Conservation (phyloP, 2,113 vertebrate genomes). For the Crotalus horridus region DNA sequence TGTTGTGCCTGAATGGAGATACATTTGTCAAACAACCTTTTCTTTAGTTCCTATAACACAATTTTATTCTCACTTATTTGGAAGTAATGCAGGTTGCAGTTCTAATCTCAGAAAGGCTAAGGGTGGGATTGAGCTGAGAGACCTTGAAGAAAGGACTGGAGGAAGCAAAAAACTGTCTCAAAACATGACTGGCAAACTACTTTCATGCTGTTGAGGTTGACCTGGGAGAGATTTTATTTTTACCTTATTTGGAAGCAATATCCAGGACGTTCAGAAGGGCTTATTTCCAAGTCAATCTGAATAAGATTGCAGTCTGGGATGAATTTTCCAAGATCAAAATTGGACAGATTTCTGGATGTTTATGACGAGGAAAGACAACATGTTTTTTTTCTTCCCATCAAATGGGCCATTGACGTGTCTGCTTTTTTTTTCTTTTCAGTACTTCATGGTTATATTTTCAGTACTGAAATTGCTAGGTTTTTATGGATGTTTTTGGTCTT, state of each 20-base stretch:
- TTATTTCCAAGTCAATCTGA: background rate
- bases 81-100: background rate
- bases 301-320: background rate
- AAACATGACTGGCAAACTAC: background rate
- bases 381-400: background rate
- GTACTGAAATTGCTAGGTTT: background rate
- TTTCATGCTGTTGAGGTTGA: background rate
- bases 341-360: background rate
- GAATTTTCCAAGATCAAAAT: background rate
- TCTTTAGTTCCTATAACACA: background rate
- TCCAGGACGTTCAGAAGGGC: background rate
- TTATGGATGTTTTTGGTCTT: background rate
- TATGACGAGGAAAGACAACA: background rate
- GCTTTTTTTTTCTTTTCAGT: background rate
- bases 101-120: background rate
- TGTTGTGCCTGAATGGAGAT: background rate
- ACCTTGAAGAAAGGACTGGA: background rate
- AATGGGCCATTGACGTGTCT: background rate
- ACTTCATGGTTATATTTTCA: background rate
- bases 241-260: background rate
- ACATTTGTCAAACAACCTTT: background rate
- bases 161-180: background rate
- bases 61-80: background rate
- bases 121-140: background rate
- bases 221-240: background rate